Evolutionary conservation across 37 sponge, comb jelly and placozoan genomes (phyloP), one percentile per base, ranked within the genome.

Genomic region (Corticium candelabrum): DNA sequence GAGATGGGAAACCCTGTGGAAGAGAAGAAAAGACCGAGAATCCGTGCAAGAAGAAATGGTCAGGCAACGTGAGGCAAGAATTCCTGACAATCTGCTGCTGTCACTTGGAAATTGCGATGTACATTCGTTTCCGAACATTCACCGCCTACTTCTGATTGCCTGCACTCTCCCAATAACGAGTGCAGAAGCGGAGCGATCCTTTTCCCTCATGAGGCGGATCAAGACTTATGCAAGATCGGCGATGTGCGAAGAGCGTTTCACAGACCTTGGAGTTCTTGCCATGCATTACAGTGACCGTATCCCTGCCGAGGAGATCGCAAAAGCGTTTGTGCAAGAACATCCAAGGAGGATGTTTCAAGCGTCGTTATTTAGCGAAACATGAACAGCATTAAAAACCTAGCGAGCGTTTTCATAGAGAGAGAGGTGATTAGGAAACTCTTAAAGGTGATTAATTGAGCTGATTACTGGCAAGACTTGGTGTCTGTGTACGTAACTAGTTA

Each of bases 71-170:
- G 31, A 34, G 35, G 76, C n/a, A 5, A 34, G 32, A 3, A 32
- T 77, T 50, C 82, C 82, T 36, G 39, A 34, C n/a, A 82, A 82
- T 75, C 57, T 82, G n/a, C 37, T 79, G 11, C 21, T 21, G 67
- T 57, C 82, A 38, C 67, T 82, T 30, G 39, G 68, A 62, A 11
- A 76, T 37, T 82, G 76, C 68, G 82, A 82, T 37, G 68, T n/a
- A 21, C 77, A 77, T 34, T 76, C 82, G 15, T 82, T 76, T 56
- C 82, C 76, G 38, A 82, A 82, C 68, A 82, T 75, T 40, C 82
- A 75, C 67, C 29, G 67, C 68, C 57, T 75, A 36, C 76, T 82
- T 50, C 31, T 82, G 3, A 82, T 82, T n/a, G 82, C 68, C 21
- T 82, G 82, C 7, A 81, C 82, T 41, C 35, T 74, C 35, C 82